Evolutionary conservation across 2,797 vertebrate genomes (phyloP).

Genomic region (Cheirogaleus major): DNA sequence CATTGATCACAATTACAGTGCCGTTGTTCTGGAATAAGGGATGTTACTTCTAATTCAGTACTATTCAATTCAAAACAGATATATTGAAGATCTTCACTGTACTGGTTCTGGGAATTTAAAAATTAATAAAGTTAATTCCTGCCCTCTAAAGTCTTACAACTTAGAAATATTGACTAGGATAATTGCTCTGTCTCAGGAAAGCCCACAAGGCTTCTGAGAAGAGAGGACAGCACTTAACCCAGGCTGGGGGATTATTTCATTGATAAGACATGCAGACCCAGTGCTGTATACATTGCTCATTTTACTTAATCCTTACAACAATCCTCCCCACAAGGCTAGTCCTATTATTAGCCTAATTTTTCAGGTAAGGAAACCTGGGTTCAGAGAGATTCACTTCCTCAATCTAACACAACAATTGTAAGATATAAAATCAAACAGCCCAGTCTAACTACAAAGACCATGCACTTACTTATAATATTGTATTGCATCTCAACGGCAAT

Average conservation of each 20-base stretch:
- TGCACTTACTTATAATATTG: not conserved
- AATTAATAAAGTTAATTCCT: slow-evolving; percentile 43
- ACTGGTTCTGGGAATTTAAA: not conserved
- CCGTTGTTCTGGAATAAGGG: not conserved
- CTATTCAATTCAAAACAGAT: not conserved
- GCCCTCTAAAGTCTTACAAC: slow-evolving; percentile 7
- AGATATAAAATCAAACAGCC: not conserved
- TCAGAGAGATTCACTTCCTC: slow-evolving; percentile 30
- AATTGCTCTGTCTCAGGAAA: not conserved
- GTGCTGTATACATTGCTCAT: not conserved
- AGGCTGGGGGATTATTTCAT: not conserved
- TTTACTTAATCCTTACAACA: slow-evolving; percentile 25
- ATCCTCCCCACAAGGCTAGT: not conserved
- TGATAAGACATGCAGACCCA: not conserved
- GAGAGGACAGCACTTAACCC: not conserved
- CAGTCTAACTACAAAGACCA: slow-evolving; percentile 41
- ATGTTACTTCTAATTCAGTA: not conserved
- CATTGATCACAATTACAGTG: not conserved
- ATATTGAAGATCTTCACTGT: not conserved
- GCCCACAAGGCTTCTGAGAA: not conserved
- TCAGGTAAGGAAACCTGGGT: not conserved
- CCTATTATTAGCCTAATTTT: slow-evolving; percentile 27
- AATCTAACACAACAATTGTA: slow-evolving; percentile 25
- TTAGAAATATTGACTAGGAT: not conserved
- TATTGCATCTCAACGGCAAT: not conserved